A percentile compares a stretch with the other conserved stretches of the same genome.
These are phyloP conservation scores for Athene noctua DNA, from an alignment of 2,113 vertebrate species.

Conservation along the genomic window DNA sequence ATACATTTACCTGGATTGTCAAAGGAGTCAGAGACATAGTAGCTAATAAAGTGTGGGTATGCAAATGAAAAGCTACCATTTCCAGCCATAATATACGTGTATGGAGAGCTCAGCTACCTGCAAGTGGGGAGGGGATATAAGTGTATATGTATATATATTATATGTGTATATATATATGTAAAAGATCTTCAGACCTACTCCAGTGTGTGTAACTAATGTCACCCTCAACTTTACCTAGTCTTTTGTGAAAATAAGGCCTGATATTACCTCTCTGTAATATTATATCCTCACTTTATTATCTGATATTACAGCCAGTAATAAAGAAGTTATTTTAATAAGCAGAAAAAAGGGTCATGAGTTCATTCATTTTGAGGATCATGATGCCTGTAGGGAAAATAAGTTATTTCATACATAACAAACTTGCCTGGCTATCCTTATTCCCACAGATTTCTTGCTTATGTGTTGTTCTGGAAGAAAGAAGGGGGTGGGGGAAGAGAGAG, in stretches of 20 bases:
- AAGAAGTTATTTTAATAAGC: background rate
- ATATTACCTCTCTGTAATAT: background rate
- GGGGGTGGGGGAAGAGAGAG: background rate
- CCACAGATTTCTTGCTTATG: background rate
- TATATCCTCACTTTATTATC: background rate
- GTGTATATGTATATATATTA: too few species aligned
- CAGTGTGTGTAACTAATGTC: background rate
- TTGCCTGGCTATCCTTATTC: background rate
- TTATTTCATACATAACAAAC: background rate
- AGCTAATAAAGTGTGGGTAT: background rate
- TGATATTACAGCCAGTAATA: slow-evolving; percentile 2
- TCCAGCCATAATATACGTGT: background rate
- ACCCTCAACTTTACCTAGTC: background rate
- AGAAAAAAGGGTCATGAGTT: background rate
- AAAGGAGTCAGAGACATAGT: background rate
- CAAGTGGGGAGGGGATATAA: background rate
- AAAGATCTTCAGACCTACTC: background rate
- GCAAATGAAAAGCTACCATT: background rate
- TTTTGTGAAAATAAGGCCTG: background rate
- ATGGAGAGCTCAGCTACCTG: background rate
- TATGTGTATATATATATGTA: fast-evolving
- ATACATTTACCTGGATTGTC: background rate
- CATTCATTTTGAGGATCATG: background rate
- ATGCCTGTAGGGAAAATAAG: background rate
- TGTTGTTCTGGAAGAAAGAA: background rate